Evolutionary conservation across 2,797 vertebrate genomes (phyloP).

Genomic region (Labeo calbasu): DNA sequence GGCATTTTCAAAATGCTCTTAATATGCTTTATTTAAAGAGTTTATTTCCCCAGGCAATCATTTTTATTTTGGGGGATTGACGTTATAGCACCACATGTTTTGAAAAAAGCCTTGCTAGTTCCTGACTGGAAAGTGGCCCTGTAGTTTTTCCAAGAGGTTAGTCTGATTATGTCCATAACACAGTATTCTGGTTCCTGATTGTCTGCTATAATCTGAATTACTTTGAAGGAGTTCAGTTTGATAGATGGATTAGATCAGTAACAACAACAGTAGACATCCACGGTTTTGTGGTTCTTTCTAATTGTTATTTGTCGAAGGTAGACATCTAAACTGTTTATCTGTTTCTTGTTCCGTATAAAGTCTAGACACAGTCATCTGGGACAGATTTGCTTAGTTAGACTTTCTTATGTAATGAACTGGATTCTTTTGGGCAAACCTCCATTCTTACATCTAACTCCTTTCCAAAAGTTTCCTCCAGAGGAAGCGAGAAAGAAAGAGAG

Average conservation of each 20-base stretch:
- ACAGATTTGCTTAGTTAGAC: conserved; percentile 33
- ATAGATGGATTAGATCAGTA: not conserved
- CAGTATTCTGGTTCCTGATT: not conserved
- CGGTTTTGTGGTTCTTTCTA: not conserved
- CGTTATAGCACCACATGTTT: not conserved
- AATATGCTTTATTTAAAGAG: not conserved
- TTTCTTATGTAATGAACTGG: conserved; percentile 44
- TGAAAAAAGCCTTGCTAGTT: not conserved
- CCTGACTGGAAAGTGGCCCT: conserved; percentile 5
- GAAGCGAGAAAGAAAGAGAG: conserved; percentile 9
- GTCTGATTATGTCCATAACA: not conserved
- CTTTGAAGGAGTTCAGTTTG: not conserved
- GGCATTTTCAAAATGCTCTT: not conserved
- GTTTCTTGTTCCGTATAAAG: not conserved
- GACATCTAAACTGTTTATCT: not conserved
- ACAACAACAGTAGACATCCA: not conserved
- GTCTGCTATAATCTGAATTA: not conserved
- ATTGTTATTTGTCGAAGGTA: not conserved
- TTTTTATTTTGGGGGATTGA: conserved; percentile 14
- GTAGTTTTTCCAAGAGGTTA: conserved; percentile 5
- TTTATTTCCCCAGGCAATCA: not conserved
- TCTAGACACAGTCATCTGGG: conserved; percentile 40
- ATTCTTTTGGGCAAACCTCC: conserved; percentile 37
- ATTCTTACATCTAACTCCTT: conserved; percentile 47
- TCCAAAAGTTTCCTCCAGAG: conserved; percentile 48